Conservation (phyloP, 2,888 invertebrate species). For the Parascotia fuliginaria region DNA sequence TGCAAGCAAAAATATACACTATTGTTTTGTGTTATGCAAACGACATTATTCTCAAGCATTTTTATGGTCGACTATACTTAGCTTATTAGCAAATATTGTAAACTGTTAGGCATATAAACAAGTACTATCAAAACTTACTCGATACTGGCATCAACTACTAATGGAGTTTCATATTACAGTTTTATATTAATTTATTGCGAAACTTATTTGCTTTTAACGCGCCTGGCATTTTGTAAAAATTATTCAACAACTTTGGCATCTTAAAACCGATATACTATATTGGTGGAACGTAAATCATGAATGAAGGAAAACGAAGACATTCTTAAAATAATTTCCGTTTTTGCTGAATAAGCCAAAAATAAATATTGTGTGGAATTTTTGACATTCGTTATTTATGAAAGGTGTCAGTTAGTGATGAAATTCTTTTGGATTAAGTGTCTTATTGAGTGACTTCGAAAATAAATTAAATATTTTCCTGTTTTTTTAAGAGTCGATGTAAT, state of each 20-base stretch:
- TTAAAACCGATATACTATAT: constrained; percentile 51
- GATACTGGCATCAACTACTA: constrained; percentile 51
- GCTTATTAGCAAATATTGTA: too few relatives aligned
- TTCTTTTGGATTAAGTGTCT: not conserved
- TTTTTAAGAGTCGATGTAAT: not conserved
- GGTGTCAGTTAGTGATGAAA: constrained; percentile 1
- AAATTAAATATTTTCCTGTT: not conserved
- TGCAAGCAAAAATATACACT: too few relatives aligned
- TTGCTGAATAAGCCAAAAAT: constrained; percentile 11
- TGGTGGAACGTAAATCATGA: constrained; percentile 48
- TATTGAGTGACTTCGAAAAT: not conserved
- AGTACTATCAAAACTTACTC: constrained; percentile 13
- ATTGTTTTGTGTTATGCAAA: too few relatives aligned
- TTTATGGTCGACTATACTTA: too few relatives aligned
- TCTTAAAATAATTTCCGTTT: constrained; percentile 23
- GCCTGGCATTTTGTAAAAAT: constrained; percentile 50
- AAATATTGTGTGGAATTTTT: constrained; percentile 3
- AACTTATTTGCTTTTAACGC: constrained; percentile 60
- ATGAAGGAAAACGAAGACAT: constrained; percentile 11
- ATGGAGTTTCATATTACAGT: constrained; percentile 57
- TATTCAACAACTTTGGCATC: constrained; percentile 49
- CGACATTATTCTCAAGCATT: too few relatives aligned
- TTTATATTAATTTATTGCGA: constrained; percentile 62
- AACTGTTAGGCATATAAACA: too few relatives aligned
- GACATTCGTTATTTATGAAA: not conserved